Evolutionary conservation across 2,797 vertebrate species (phyloP).

Genomic region (Cichlasoma orientale): DNA sequence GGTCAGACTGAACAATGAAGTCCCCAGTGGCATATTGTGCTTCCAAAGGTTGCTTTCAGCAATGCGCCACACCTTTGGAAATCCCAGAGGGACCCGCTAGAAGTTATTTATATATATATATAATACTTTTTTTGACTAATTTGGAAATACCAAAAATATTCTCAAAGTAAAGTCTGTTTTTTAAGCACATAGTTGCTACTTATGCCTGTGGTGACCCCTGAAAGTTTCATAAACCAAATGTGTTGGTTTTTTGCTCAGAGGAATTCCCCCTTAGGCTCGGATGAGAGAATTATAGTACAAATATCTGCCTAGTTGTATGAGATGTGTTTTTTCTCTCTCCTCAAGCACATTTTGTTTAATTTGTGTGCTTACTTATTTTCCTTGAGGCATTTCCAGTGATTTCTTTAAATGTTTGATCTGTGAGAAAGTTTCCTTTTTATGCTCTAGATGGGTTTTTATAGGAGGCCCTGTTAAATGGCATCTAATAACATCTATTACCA

Average conservation of each 20-base stretch:
- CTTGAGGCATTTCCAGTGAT: conserved; percentile 44
- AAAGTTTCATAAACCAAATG: conserved; percentile 21
- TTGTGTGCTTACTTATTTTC: conserved; percentile 32
- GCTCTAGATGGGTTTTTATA: background rate
- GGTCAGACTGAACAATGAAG: conserved; percentile 59
- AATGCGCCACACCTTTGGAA: conserved; percentile 45
- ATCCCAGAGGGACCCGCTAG: no score
- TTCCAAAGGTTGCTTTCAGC: conserved; percentile 42
- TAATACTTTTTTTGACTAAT: background rate
- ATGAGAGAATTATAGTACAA: conserved; percentile 48
- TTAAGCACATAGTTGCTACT: background rate
- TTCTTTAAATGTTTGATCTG: conserved; percentile 22
- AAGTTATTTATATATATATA: background rate
- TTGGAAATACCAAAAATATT: background rate
- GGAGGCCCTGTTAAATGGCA: background rate
- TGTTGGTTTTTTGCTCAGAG: conserved; percentile 32
- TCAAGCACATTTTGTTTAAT: conserved; percentile 26
- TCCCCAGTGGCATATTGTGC: conserved; percentile 61
- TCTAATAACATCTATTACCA: background rate
- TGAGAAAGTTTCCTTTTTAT: conserved; percentile 17
- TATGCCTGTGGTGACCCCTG: background rate
- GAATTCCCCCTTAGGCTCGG: conserved; percentile 12
- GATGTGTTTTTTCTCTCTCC: conserved; percentile 48
- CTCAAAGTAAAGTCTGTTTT: background rate
- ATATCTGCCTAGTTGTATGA: conserved; percentile 42